A percentile compares a stretch with the other conserved stretches of the same genome.
phyloP scores from a whole-genome alignment of 2,888 invertebrate genomes.

The Hirtodrosophila confusa region DNA sequence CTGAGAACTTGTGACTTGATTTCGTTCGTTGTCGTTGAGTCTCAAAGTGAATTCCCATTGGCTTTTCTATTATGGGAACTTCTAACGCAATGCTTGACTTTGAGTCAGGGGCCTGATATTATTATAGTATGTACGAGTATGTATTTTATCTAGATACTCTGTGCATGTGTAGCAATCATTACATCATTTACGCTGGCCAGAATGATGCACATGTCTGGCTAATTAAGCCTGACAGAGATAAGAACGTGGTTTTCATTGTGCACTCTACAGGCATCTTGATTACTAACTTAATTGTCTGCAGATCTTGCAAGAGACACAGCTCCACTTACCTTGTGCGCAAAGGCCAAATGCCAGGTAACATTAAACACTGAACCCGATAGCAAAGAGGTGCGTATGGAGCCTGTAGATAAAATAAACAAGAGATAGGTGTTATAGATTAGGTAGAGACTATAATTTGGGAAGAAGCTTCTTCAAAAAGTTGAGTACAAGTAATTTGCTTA shows the following conservation, averaged over 20 bases:
- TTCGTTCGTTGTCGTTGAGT: conserved; percentile 18
- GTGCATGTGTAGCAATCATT: conserved; percentile 74
- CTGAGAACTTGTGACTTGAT: conserved; percentile 71
- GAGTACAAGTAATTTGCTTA: too few species aligned
- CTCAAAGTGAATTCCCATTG: conserved; percentile 42
- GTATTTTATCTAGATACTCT: conserved; percentile 31
- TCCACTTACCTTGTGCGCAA: conserved; percentile 92
- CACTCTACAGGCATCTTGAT: conserved; percentile 46
- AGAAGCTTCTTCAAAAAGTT: too few species aligned
- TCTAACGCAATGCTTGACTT: conserved; percentile 60
- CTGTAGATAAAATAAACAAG: conserved; percentile 85
- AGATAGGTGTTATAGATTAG: conserved; percentile 21
- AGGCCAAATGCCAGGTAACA: conserved; percentile 96
- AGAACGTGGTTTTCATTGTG: conserved; percentile 52
- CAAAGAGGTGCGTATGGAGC: conserved; percentile 91
- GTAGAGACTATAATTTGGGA: neutral
- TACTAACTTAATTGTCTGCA: conserved; percentile 31
- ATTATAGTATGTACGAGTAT: conserved; percentile 3
- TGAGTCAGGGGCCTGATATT: conserved; percentile 19
- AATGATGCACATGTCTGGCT: conserved; percentile 49
- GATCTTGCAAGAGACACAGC: conserved; percentile 28
- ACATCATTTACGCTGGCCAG: conserved; percentile 38
- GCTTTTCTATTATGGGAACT: conserved; percentile 66
- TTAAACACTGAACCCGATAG: conserved; percentile 93
- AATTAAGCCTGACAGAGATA: conserved; percentile 55